Base-by-base conservation (phyloP, 2,888 invertebrate species). In the Tenthredo scrophulariae region DNA sequence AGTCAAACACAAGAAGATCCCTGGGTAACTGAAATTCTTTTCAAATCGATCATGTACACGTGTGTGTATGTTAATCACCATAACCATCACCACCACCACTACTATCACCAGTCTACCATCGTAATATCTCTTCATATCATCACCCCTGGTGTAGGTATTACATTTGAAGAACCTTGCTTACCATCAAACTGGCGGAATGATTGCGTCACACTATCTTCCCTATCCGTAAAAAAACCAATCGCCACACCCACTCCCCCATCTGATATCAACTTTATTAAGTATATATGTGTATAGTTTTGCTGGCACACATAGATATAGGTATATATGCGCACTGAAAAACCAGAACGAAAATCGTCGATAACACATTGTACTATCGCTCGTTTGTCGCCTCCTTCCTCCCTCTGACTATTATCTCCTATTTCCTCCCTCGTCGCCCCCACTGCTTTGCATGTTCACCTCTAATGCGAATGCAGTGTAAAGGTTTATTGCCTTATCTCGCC, bases 391-490 rank as follows among this genome's bases (percentile, higher is more conserved):
- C 46, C 33, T 46, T 29, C 67, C 46, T 33, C 43, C 67, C 33
- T 33, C 43, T 9, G 2, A 9, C n/a, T 22, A 40, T 43, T n/a
- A 43, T 43, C n/a, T 62, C 50, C 29, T 46, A 46, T 62, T 62
- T 40, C 80, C 37, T 46, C 37, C 80, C 62, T 46, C 79, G 26
- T 15, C 26, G 4, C 10, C 65, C 29, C 62, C 83, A 46, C n/a
- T 65, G 46, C 77, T 84, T 58, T 62, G 77, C 84, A 74, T 77
- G 77, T 79, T 84, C n/a, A 46, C 74, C 50, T 83, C 77, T 84
- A 84, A 84, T 84, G 84, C 77, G 84, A 84, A 84, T 84, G 84
- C 75, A 84, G 46, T 84, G 84, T 84, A 65, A 46, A 65, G 65
- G 29, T 84, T 84, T 84, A 83, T 83, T 83, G 40, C 83, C 83